phyloP scores from a whole-genome alignment of 2,888 invertebrate genomes.

The Harpalus rufipes region DNA sequence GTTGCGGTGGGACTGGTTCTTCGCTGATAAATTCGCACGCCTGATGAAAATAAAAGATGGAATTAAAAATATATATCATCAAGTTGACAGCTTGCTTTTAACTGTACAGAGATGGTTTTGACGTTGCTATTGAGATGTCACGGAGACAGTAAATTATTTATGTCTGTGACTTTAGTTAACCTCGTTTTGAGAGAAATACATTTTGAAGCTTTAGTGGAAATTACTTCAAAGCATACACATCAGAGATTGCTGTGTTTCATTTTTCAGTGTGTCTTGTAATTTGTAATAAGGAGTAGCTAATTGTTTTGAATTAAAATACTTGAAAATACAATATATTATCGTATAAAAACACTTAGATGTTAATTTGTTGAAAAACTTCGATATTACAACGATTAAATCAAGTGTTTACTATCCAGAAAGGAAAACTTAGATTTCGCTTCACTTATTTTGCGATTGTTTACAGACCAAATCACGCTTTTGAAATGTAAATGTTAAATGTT shows the following conservation, averaged over 20 bases:
- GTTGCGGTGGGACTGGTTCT: constrained; percentile 27
- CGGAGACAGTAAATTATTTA: constrained; percentile 20
- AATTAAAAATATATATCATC: constrained; percentile 28
- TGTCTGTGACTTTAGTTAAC: constrained; percentile 24
- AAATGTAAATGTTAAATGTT: too few relatives aligned
- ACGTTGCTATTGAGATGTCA: constrained; percentile 11
- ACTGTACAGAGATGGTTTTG: constrained; percentile 24
- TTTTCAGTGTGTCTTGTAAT: too few relatives aligned
- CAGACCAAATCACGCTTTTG: too few relatives aligned
- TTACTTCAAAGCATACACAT: not conserved
- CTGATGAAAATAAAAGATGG: constrained; percentile 33
- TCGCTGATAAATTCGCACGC: constrained; percentile 30
- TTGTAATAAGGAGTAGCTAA: too few relatives aligned
- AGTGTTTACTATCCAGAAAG: too few relatives aligned
- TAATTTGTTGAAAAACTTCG: too few relatives aligned
- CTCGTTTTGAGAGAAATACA: constrained; percentile 19
- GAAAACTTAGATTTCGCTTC: too few relatives aligned
- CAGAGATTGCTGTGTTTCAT: not conserved
- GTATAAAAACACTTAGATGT: too few relatives aligned
- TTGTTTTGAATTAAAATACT: too few relatives aligned
- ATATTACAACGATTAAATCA: too few relatives aligned
- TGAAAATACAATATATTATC: too few relatives aligned
- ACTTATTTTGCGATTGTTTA: too few relatives aligned
- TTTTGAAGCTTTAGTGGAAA: not conserved
- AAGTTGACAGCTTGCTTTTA: constrained; percentile 34